These are phyloP conservation scores for Raja brachyura DNA, from an alignment of 2,113 vertebrate genomes.

Conservation along the genomic window DNA sequence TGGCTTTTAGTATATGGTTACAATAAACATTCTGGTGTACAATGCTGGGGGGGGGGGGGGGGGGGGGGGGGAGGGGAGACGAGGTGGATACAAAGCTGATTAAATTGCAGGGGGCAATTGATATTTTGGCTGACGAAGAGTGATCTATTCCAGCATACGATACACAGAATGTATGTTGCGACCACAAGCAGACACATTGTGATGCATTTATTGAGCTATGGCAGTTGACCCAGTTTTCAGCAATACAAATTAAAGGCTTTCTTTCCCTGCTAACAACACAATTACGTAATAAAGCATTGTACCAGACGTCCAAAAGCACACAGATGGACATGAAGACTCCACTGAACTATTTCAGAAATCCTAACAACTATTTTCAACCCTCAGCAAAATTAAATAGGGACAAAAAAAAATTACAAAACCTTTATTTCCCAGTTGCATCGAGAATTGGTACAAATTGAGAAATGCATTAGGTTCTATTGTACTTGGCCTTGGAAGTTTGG, in stretches of 20 bases:
- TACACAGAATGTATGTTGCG: background rate
- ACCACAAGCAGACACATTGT: conserved; percentile 10
- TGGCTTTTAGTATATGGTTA: background rate
- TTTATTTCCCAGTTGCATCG: background rate
- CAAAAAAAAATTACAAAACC: background rate
- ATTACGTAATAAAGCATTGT: background rate
- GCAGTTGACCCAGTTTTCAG: background rate
- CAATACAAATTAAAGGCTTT: background rate
- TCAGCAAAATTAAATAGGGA: background rate
- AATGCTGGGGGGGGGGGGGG: background rate
- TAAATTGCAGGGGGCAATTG: background rate
- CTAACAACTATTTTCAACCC: background rate
- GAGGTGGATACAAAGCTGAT: background rate
- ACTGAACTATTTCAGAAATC: background rate
- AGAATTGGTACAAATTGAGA: background rate
- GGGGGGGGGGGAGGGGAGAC: too few species aligned
- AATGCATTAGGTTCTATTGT: too few species aligned
- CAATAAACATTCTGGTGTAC: conserved; percentile 10
- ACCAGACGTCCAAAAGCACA: background rate
- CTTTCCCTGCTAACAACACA: too few species aligned
- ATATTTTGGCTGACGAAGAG: background rate
- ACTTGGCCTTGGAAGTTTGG: background rate
- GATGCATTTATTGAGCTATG: conserved; percentile 12
- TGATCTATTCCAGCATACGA: background rate
- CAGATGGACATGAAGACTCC: background rate